Base-by-base conservation (phyloP, 2,888 invertebrate species). In the Nineta flava region DNA sequence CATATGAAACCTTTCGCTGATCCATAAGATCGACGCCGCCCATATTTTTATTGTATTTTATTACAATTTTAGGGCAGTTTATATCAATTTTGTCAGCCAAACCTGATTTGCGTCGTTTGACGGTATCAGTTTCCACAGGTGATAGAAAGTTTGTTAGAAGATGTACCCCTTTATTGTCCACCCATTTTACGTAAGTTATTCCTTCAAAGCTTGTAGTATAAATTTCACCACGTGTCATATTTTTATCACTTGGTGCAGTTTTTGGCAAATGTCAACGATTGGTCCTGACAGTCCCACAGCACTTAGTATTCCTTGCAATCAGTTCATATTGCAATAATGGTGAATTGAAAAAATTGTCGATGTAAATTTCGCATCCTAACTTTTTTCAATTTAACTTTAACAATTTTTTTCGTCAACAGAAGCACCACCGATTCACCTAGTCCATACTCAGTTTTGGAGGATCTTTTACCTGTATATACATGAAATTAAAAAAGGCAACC, bases 381-480 rank as follows among this genome's bases (percentile, higher is more conserved):
- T n/a, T n/a, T 15, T 41, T n/a, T n/a, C n/a, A n/a, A n/a, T n/a
- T n/a, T n/a, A n/a, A n/a, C n/a, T n/a, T n/a, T n/a, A n/a, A n/a
- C 10, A 9, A 41, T 7, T 15, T 41, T 41, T 13, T 41, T 12
- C 13, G 46, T 43, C 42, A 55, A 43, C 50, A 53, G 52, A 46
- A 50, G 52, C 51, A 55, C 52, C 47, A 55, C 55, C 50, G 52
- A 53, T 52, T 54, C 53, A 50, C 46, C 58, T 50, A 59, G 48
- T 16, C 55, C 55, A 46, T 54, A 53, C 46, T 58, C 57, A 40
- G 47, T 53, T 38, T 47, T 19, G 50, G 48, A 50, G 44, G 52
- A 17, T 43, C 52, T 52, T 56, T 55, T 58, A 42, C 55, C 54
- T 44, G 53, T 53, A 49, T 57, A 56, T 38, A 57, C 50, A 40